These are phyloP conservation scores for Hylia prasina DNA, from an alignment of 2,113 vertebrate genomes.

Conservation along the genomic window DNA sequence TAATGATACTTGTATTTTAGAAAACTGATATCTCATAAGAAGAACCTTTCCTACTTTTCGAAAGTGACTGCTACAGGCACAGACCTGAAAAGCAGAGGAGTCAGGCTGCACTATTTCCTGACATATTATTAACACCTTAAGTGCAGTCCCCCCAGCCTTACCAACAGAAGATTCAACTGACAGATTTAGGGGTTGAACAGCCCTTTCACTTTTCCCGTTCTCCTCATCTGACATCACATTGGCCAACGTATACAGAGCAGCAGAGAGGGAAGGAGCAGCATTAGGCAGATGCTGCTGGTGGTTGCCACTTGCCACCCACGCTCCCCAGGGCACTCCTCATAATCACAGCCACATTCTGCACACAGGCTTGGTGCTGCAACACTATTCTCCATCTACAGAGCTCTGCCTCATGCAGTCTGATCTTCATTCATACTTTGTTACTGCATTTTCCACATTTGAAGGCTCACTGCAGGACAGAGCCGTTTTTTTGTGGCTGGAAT, in stretches of 20 bases:
- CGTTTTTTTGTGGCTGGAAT: background rate
- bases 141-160: background rate
- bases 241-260: background rate
- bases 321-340: background rate
- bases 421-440: background rate
- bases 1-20: background rate
- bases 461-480: background rate
- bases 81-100: background rate
- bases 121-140: background rate
- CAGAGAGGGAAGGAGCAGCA: background rate
- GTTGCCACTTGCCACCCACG: accelerated
- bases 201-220: background rate
- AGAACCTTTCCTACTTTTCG: background rate
- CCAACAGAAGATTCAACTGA: background rate
- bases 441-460: background rate
- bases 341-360: background rate
- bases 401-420: background rate
- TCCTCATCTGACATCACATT: background rate
- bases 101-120: background rate
- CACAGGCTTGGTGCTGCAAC: background rate
- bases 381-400: background rate
- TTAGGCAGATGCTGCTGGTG: background rate
- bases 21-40: background rate
- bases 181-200: background rate
- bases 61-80: background rate